phyloP scores from a whole-genome alignment of 2,113 vertebrate genomes.

The Oceanodroma tethys region DNA sequence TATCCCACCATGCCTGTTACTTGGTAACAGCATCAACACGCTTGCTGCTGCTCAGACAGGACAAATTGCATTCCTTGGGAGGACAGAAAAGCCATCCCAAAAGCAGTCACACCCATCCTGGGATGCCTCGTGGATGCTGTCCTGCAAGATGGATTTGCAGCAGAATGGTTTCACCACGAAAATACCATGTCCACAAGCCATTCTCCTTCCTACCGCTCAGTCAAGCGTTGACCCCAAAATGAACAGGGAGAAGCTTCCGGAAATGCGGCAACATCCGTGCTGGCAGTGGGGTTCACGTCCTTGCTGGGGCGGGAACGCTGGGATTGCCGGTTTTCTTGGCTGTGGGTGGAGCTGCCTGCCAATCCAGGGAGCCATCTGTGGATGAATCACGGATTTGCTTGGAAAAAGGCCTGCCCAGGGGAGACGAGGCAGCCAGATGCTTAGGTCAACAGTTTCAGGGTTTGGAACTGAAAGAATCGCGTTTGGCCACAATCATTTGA shows the following conservation, averaged over 20 bases:
- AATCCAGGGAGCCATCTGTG: conserved; percentile 52
- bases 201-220: neutral
- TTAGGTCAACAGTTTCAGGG: neutral
- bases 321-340: neutral
- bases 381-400: conserved; percentile 52
- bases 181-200: neutral
- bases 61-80: neutral
- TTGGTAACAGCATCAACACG: neutral
- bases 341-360: neutral
- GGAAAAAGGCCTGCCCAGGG: conserved; percentile 5
- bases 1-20: neutral
- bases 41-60: neutral
- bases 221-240: neutral
- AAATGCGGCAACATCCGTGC: neutral
- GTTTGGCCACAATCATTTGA: neutral
- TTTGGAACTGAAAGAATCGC: neutral
- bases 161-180: neutral
- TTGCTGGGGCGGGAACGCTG: neutral
- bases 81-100: neutral
- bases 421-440: conserved; percentile 24
- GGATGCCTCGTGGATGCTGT: accelerated
- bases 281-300: accelerated
- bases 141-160: neutral
- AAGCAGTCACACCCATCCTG: neutral
- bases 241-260: neutral